Conservation (phyloP, 2,797 vertebrate species). For the Diplodus puntazzo region DNA sequence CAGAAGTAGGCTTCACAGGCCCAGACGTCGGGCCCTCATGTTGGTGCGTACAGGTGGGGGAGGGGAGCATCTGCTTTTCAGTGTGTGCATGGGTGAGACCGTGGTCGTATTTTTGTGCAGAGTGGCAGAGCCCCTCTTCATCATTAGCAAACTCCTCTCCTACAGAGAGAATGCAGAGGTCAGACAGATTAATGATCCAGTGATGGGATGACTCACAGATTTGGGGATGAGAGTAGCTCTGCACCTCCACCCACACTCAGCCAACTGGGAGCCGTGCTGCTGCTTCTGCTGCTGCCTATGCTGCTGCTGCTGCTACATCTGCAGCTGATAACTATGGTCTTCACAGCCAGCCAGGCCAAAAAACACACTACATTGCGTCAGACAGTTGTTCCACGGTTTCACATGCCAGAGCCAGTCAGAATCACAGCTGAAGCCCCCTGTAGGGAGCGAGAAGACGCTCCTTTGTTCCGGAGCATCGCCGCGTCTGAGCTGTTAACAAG, state of each 20-base stretch:
- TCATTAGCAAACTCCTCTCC: slow-evolving; percentile 71
- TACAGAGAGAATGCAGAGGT: slow-evolving; percentile 63
- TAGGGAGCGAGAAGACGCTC: slow-evolving; percentile 17
- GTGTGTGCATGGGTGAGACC: slow-evolving; percentile 28
- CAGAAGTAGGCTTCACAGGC: slow-evolving; percentile 52
- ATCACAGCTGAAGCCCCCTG: slow-evolving; percentile 52
- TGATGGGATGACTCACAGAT: slow-evolving; percentile 77
- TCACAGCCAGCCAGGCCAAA: slow-evolving; percentile 36
- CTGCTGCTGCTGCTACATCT: slow-evolving; percentile 39
- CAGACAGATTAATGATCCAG: slow-evolving; percentile 78
- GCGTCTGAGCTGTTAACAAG: slow-evolving; percentile 55
- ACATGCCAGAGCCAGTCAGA: slow-evolving; percentile 53
- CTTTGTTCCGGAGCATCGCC: slow-evolving; percentile 62
- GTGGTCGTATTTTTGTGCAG: slow-evolving; percentile 21
- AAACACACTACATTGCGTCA: slow-evolving; percentile 58
- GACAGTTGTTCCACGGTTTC: slow-evolving; percentile 59
- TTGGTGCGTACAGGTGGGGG: slow-evolving; percentile 59
- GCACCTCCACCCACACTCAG: slow-evolving; percentile 60
- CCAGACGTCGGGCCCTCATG: slow-evolving; percentile 42
- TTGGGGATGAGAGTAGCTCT: slow-evolving; percentile 65
- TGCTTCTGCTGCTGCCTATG: slow-evolving; percentile 32
- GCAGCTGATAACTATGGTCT: slow-evolving; percentile 51
- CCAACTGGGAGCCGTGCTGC: slow-evolving; percentile 51
- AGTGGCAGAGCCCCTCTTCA: slow-evolving; percentile 47
- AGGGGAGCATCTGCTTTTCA: slow-evolving; percentile 47